Conservation (phyloP, 2,113 vertebrate genomes). For the Emydura subglobosa region DNA sequence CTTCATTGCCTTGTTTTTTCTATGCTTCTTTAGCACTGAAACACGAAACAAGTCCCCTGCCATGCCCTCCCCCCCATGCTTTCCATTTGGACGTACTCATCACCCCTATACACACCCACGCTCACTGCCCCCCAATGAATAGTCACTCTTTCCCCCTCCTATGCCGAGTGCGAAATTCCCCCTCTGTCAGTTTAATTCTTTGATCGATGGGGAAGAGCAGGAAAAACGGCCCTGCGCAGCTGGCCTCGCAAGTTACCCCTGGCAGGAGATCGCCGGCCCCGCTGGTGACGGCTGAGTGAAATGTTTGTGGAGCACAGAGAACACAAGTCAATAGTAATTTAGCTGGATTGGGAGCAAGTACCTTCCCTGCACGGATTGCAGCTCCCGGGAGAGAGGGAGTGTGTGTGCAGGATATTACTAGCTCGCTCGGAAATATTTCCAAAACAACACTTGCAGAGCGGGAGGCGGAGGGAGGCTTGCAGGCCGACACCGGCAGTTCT, state of each 20-base stretch:
- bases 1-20: neutral
- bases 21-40: neutral
- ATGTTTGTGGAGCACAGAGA: conserved; percentile 78
- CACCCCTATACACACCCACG: neutral
- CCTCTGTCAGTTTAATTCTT: conserved; percentile 80
- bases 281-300: conserved; percentile 64
- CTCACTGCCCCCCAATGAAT: neutral
- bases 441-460: neutral
- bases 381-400: conserved; percentile 36
- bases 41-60: neutral
- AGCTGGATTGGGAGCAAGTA: conserved; percentile 77
- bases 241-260: conserved; percentile 78
- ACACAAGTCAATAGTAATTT: conserved; percentile 83
- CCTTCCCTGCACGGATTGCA: conserved; percentile 72
- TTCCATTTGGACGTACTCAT: neutral
- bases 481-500: neutral
- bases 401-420: neutral
- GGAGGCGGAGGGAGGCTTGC: neutral
- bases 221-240: conserved; percentile 74
- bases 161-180: conserved; percentile 28
- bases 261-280: conserved; percentile 74
- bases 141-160: conserved; percentile 32
- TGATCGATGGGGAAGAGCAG: conserved; percentile 82
- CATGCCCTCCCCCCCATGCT: neutral
- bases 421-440: neutral